A percentile compares a stretch with the other conserved stretches of the same genome.
These are phyloP conservation scores for Andrena hattorfiana DNA, from an alignment of 2,888 invertebrate species.

Conservation along the genomic window DNA sequence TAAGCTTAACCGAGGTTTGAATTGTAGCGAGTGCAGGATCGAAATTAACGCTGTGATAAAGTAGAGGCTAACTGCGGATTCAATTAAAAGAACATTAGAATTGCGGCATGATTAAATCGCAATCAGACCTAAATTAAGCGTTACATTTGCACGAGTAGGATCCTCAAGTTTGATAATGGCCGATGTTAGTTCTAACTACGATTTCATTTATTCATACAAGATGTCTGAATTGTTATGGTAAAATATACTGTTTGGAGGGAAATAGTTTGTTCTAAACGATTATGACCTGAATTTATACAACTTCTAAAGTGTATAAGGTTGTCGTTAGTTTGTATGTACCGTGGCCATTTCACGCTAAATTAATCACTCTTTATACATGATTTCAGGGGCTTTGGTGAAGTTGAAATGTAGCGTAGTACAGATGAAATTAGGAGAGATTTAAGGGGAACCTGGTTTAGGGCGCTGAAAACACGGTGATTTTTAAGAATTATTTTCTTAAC, in stretches of 20 bases:
- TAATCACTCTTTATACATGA: too few relatives aligned
- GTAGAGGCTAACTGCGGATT: conserved; percentile 50
- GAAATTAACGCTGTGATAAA: conserved; percentile 51
- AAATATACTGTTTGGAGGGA: not conserved
- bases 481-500: too few relatives aligned
- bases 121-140: conserved; percentile 54
- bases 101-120: conserved; percentile 48
- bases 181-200: conserved; percentile 12
- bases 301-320: too few relatives aligned
- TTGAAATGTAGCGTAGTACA: too few relatives aligned
- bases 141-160: conserved; percentile 23
- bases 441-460: too few relatives aligned
- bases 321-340: too few relatives aligned
- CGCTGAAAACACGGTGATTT: too few relatives aligned
- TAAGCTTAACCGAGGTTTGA: conserved; percentile 40
- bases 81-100: conserved; percentile 61
- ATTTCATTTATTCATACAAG: conserved; percentile 19
- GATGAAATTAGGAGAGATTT: too few relatives aligned
- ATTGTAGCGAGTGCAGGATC: conserved; percentile 14
- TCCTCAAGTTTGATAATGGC: conserved; percentile 22
- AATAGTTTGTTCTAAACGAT: not conserved
- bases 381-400: too few relatives aligned
- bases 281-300: not conserved
- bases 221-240: too few relatives aligned
- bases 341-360: too few relatives aligned